Evolutionary conservation across 2,888 invertebrate genomes (phyloP).

Genomic region (Tachina lurida): DNA sequence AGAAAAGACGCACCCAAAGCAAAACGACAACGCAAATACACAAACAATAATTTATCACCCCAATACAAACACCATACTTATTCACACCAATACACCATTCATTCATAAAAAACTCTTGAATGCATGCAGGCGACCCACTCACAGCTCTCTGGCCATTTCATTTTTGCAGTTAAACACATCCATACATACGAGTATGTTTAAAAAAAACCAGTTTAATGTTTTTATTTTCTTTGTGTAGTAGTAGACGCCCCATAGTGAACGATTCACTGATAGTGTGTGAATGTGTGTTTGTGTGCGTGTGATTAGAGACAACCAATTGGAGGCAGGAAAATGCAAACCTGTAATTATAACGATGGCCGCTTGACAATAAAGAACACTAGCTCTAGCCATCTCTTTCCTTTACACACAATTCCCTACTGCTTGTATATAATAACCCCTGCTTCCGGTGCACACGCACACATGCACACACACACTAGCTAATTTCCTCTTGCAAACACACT

Average conservation of each 20-base stretch:
- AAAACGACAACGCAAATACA: constrained; percentile 52
- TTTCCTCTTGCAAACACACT: not conserved
- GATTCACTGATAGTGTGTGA: not conserved
- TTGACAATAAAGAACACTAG: constrained; percentile 74
- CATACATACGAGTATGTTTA: not conserved
- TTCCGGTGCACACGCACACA: constrained; percentile 59
- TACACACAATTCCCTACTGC: constrained; percentile 1
- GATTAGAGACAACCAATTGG: constrained; percentile 76
- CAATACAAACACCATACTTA: constrained; percentile 39
- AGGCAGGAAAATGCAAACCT: constrained; percentile 76
- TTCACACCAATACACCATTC: constrained; percentile 70
- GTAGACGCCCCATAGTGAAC: constrained; percentile 76
- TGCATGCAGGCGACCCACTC: constrained; percentile 1
- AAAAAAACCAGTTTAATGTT: constrained; percentile 34
- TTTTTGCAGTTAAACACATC: not conserved
- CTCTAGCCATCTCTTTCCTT: constrained; percentile 22
- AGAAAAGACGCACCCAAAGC: constrained; percentile 69
- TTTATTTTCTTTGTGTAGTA: constrained; percentile 21
- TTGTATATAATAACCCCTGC: constrained; percentile 70
- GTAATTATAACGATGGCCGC: constrained; percentile 82
- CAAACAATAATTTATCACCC: constrained; percentile 62
- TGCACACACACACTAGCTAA: not conserved
- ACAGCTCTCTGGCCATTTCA: constrained; percentile 18
- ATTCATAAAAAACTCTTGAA: constrained; percentile 62
- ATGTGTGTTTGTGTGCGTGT: constrained; percentile 34